Conservation (phyloP, 2,888 invertebrate genomes). For the Morpho deidamia region DNA sequence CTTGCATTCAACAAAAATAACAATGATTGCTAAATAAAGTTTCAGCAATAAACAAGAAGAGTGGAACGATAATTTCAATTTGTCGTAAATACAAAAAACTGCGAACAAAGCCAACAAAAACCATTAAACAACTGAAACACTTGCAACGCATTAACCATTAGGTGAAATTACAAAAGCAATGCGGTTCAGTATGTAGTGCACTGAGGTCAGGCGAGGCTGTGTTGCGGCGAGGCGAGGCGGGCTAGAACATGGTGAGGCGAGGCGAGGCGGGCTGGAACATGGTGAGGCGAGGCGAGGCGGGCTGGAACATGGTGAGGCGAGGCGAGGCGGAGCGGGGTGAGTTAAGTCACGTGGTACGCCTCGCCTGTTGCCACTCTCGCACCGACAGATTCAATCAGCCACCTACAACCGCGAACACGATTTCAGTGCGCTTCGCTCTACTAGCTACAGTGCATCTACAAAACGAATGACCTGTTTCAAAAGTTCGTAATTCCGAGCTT, state of each 20-base stretch:
- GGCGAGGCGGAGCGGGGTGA: slow-evolving; percentile 28
- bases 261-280: background rate
- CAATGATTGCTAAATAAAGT: background rate
- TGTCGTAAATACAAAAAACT: background rate
- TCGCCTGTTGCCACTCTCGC: slow-evolving; percentile 35
- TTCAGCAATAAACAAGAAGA: background rate
- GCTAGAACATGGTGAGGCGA: slow-evolving; percentile 2
- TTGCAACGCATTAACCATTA: slow-evolving; percentile 2
- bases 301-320: slow-evolving; percentile 3
- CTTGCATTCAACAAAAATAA: too few relatives aligned
- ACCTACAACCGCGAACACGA: slow-evolving; percentile 49
- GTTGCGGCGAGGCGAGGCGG: background rate
- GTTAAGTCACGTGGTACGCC: slow-evolving; percentile 6
- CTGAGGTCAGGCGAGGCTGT: too few relatives aligned
- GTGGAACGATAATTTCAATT: slow-evolving; percentile 2
- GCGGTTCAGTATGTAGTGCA: background rate
- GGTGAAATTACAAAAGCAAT: slow-evolving; percentile 1
- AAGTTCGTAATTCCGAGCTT: too few relatives aligned
- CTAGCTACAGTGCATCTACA: slow-evolving; percentile 4
- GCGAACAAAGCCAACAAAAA: slow-evolving; percentile 1
- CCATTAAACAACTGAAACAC: slow-evolving; percentile 3
- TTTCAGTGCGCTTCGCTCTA: slow-evolving; percentile 37
- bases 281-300: background rate
- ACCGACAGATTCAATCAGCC: slow-evolving; percentile 54
- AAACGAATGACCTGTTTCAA: too few relatives aligned